Evolutionary conservation across 2,113 vertebrate genomes (phyloP).

Genomic region (Cyprinodon brontotheroides): DNA sequence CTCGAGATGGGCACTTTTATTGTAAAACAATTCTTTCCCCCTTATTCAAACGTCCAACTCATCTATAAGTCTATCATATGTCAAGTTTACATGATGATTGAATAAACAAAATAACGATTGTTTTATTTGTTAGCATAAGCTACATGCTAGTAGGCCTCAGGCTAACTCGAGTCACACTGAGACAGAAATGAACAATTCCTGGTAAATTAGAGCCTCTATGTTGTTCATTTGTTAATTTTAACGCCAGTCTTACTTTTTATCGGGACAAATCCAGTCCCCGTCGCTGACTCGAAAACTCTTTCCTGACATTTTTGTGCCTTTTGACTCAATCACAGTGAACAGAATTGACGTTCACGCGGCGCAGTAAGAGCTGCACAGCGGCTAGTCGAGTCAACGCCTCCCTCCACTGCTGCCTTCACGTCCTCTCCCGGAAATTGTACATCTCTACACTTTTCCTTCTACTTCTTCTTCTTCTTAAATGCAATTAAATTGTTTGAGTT

Average conservation of each 20-base stretch:
- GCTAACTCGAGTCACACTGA: conserved; percentile 16
- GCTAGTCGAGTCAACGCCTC: not conserved
- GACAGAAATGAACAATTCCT: not conserved
- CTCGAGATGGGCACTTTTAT: not conserved
- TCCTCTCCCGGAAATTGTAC: not conserved
- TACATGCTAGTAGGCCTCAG: conserved; percentile 48
- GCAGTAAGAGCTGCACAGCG: not conserved
- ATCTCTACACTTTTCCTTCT: not conserved
- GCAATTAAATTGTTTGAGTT: no score
- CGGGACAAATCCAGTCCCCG: conserved; percentile 97
- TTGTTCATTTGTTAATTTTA: not conserved
- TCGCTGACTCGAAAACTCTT: conserved; percentile 99
- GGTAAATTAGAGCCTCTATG: accelerated
- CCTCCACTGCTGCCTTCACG: conserved; percentile 47
- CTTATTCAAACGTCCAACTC: accelerated
- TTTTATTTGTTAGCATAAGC: conserved; percentile 12
- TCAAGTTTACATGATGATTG: accelerated
- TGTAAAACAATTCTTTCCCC: not conserved
- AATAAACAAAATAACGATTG: not conserved
- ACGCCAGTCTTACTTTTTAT: conserved; percentile 89
- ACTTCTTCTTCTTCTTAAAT: no score
- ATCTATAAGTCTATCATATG: accelerated
- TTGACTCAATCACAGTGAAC: conserved; percentile 16
- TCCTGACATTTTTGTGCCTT: conserved; percentile 84
- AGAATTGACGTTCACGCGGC: conserved; percentile 24